These are phyloP conservation scores for Clarias platycephalus DNA, from an alignment of 2,797 vertebrate species.

Conservation along the genomic window DNA sequence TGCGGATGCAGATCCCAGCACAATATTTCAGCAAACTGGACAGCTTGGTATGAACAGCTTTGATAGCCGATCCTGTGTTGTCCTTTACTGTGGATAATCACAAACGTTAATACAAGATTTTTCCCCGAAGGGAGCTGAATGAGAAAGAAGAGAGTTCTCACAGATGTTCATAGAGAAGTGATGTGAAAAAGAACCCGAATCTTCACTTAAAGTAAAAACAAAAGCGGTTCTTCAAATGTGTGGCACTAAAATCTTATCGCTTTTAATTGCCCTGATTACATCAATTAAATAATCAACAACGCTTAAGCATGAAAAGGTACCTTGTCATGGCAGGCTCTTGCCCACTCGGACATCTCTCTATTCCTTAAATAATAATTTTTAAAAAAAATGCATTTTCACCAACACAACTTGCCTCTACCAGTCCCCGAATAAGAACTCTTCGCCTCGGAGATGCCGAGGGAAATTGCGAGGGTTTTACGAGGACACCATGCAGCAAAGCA, in stretches of 20 bases:
- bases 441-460: constrained; percentile 60
- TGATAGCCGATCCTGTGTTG: neutral
- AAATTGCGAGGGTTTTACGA: constrained; percentile 73
- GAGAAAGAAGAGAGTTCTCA: neutral
- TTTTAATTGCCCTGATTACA: neutral
- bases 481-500: constrained; percentile 61
- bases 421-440: constrained; percentile 62
- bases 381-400: neutral
- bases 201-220: neutral
- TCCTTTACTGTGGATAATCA: neutral
- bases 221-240: neutral
- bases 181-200: neutral
- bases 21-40: neutral
- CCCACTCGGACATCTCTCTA: neutral
- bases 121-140: neutral
- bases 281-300: neutral
- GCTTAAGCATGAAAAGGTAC: neutral
- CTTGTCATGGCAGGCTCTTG: neutral
- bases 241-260: neutral
- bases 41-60: neutral
- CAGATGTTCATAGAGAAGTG: neutral
- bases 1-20: neutral
- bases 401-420: constrained; percentile 59
- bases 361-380: neutral
- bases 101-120: neutral